Conservation (phyloP, 2,797 vertebrate genomes). For the Mastacembelus armatus region DNA sequence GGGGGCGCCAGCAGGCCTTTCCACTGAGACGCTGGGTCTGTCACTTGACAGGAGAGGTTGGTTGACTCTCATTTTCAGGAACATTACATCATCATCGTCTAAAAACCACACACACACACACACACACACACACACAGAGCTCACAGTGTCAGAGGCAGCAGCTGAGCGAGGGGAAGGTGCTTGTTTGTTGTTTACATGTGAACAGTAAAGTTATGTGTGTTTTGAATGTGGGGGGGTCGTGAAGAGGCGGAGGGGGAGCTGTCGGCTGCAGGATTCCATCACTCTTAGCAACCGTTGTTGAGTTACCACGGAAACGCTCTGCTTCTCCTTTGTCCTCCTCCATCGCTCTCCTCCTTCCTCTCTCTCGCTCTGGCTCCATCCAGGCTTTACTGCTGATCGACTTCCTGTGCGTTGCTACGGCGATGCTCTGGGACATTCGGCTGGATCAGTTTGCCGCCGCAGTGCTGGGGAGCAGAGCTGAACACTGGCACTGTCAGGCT, state of each 20-base stretch:
- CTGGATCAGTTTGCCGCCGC: constrained; percentile 52
- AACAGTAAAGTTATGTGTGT: constrained; percentile 22
- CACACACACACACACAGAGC: constrained; percentile 24
- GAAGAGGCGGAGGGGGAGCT: constrained; percentile 39
- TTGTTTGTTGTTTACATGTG: constrained; percentile 13
- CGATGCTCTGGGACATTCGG: constrained; percentile 64
- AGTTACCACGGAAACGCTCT: constrained; percentile 78
- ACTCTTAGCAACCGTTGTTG: constrained; percentile 76
- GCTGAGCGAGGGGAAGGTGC: constrained; percentile 12
- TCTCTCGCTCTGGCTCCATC: constrained; percentile 43
- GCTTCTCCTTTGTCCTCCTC: constrained; percentile 66
- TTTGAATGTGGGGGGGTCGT: background rate
- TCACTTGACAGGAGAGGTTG: constrained; percentile 46
- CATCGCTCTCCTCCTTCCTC: constrained; percentile 20
- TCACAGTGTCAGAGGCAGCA: background rate
- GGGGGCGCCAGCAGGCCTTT: constrained; percentile 18
- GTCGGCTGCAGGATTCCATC: constrained; percentile 78
- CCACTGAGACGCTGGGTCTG: background rate
- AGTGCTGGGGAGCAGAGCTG: constrained; percentile 45
- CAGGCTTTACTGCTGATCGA: constrained; percentile 51
- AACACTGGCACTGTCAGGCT: background rate
- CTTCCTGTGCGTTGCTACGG: constrained; percentile 66
- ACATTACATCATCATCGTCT: constrained; percentile 62
- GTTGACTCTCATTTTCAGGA: constrained; percentile 61
- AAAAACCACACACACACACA: constrained; percentile 23